Evolutionary conservation across 2,797 vertebrate genomes (phyloP), one percentile per base, ranked within the genome.

Genomic region (Syncerus caffer): DNA sequence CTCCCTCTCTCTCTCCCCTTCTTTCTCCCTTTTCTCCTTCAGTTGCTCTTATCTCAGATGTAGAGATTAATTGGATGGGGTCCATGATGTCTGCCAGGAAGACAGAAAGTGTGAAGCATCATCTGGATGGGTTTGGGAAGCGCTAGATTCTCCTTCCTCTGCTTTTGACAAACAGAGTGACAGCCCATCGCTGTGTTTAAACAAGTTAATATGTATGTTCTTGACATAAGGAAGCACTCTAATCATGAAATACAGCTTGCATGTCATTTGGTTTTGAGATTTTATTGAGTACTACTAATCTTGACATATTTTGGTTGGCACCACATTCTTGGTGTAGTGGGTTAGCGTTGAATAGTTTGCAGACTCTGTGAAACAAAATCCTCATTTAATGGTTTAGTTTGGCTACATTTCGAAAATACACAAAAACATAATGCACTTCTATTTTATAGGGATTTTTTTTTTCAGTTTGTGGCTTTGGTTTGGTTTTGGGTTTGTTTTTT

Each of bases 251-350:
- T 98, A 91, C 85, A 97, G 96, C 96, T 90, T 96, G 96, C 93
- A 94, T 98, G 97, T 98, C 80, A 98, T 98, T 98, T 98, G 96
- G 96, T 98, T 98, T 98, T 96, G 97, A 97, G 96, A 98, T 98
- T 98, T 98, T 98, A 97, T 97, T 98, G 97, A 98, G 89, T 90
- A 97, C 96, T 97, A 97, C 96, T 98, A 97, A 97, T 98, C 96
- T 97, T 98, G 86, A 98, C 98, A 96, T 98, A 98, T 98, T 99
- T 98, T 98, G 76, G 93, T 99, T 99, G 98, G 98, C 98, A 96
- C 74, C 85, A 64, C 23, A 45, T 71, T 97, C 98, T 97, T 97
- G 94, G 87, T 98, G 93, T 91, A 97, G 97, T 98, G 97, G 87
- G 97, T 98, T 98, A 3, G 87, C 4, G 90, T 98, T 98, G 94